A percentile compares a stretch with the other conserved stretches of the same genome.
These are phyloP conservation scores for Tenthredo scrophulariae DNA, from an alignment of 2,888 invertebrate genomes.

Conservation along the genomic window DNA sequence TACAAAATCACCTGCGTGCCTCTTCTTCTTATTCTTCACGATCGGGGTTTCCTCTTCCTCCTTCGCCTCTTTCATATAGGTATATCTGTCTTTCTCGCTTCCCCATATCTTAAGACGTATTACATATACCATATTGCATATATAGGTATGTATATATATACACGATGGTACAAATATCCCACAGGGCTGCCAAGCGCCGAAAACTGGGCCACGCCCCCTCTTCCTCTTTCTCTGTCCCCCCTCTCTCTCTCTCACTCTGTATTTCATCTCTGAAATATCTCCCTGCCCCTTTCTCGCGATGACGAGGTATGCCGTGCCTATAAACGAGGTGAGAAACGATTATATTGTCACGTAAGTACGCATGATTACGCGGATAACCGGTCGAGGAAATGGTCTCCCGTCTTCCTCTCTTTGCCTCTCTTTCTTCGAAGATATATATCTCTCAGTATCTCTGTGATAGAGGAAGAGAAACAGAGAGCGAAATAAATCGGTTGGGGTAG, in stretches of 20 bases:
- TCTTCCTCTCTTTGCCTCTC: constrained; percentile 11
- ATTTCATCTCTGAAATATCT: constrained; percentile 33
- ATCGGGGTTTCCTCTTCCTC: constrained; percentile 38
- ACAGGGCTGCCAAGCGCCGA: constrained; percentile 31
- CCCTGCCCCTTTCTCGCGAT: constrained; percentile 12
- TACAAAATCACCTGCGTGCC: constrained; percentile 50
- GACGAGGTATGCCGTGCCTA: constrained; percentile 34
- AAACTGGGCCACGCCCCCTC: constrained; percentile 42
- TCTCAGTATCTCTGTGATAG: neutral
- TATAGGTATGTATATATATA: neutral
- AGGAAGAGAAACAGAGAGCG: neutral
- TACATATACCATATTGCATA: neutral
- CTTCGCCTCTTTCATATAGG: neutral
- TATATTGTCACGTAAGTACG: constrained; percentile 38
- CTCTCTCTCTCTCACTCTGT: constrained; percentile 1
- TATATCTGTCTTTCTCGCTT: neutral
- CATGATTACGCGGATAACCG: constrained; percentile 30
- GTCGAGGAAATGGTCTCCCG: neutral
- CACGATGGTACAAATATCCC: constrained; percentile 9
- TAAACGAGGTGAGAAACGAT: constrained; percentile 49
- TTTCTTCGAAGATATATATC: neutral
- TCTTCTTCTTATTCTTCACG: constrained; percentile 28
- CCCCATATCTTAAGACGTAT: neutral
- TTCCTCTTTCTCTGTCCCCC: neutral
- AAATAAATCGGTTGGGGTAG: neutral